Conservation (phyloP, 2,797 vertebrate genomes). For the Naso thynnoides region DNA sequence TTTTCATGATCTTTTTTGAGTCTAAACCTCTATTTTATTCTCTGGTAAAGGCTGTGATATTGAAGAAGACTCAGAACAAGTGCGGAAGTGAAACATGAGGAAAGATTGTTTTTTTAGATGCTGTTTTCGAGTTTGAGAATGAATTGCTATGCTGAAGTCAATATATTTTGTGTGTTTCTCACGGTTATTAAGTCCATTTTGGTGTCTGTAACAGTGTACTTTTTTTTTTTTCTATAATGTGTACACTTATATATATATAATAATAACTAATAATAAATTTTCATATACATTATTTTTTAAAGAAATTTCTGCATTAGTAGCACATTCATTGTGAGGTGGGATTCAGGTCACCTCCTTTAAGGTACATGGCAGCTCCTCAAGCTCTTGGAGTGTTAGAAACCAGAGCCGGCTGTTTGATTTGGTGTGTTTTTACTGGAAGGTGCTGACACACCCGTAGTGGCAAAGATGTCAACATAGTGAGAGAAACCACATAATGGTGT, state of each 20-base stretch:
- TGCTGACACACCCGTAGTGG: conserved; percentile 36
- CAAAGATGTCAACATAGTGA: conserved; percentile 66
- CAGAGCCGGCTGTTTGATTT: conserved; percentile 43
- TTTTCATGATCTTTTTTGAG: no score
- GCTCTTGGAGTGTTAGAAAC: conserved; percentile 41
- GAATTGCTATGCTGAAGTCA: no score
- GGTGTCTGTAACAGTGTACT: not conserved
- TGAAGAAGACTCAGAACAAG: not conserved
- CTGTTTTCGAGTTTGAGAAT: no score
- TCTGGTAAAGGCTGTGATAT: no score
- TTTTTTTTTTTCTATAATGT: not conserved
- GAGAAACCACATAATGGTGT: conserved; percentile 63
- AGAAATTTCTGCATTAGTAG: not conserved
- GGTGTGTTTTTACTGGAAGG: conserved; percentile 47
- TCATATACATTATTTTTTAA: not conserved
- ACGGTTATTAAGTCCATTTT: not conserved
- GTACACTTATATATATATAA: not conserved
- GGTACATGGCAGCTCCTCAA: conserved; percentile 26
- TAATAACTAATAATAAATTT: not conserved
- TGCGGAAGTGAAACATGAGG: not conserved
- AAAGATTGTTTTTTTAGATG: not conserved
- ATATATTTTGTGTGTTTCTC: not conserved
- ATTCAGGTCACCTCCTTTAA: conserved; percentile 26
- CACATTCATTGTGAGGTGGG: not conserved
- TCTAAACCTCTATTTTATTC: no score